A percentile compares a stretch with the other conserved stretches of the same genome.
These are phyloP conservation scores for Rotaria socialis DNA, from an alignment of 2,888 invertebrate genomes.

Conservation along the genomic window DNA sequence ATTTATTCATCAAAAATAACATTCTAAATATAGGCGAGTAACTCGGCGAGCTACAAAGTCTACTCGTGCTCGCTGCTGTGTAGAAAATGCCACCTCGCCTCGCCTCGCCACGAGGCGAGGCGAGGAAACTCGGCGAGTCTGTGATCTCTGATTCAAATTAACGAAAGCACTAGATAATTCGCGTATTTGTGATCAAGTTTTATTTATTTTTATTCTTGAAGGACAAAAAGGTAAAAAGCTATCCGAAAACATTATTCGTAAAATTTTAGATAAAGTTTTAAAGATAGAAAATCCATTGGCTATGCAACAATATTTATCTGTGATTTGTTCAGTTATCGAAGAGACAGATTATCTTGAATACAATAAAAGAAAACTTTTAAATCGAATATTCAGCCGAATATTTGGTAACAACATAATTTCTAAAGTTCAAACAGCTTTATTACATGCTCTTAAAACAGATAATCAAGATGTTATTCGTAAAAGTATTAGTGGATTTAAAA, in stretches of 20 bases:
- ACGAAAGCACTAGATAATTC: neutral
- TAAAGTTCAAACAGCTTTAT: neutral
- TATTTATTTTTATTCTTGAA: neutral
- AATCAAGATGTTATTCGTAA: neutral
- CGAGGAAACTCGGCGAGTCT: too few species aligned
- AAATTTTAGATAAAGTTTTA: neutral
- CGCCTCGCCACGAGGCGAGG: too few species aligned
- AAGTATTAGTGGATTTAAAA: neutral
- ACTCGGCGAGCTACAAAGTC: too few species aligned
- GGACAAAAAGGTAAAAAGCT: neutral
- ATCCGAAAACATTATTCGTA: neutral
- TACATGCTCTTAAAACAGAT: neutral
- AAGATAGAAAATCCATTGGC: neutral
- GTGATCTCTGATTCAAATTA: neutral
- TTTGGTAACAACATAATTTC: neutral
- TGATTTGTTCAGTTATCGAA: neutral
- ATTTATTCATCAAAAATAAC: too few species aligned
- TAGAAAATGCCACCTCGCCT: too few species aligned
- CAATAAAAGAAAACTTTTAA: neutral
- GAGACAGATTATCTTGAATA: neutral
- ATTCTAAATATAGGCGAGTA: too few species aligned
- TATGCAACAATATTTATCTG: neutral
- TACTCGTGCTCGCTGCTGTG: too few species aligned
- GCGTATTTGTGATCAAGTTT: neutral
- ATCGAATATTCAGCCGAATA: too few species aligned